Base-by-base conservation (phyloP, 2,888 invertebrate genomes). In the Coronaproctus castanopsis region DNA sequence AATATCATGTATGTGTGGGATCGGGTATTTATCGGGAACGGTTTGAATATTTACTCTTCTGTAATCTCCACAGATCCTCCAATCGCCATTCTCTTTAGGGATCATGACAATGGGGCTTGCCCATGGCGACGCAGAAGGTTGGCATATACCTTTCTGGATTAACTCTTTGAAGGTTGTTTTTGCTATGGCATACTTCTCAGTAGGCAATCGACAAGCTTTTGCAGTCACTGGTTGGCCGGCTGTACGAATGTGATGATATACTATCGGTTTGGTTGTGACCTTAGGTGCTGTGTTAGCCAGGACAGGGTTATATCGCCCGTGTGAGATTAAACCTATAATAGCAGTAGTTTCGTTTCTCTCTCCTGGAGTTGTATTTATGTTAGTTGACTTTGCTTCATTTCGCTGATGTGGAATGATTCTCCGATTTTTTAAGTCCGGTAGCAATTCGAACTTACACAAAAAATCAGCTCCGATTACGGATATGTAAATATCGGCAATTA, bases 121-220 rank as follows among this genome's bases (percentile, higher is more conserved):
- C 71, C 71, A 74, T 1, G 66, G 63, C 49, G 71, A 71, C 2
- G 67, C 68, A 0, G 72, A 73, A 0, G 71, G 72, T 2, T 71
- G 65, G 48, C 71, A 71, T 14, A 73, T 71, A 59, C 71, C 69
- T 2, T 64, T 60, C 51, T 66, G 57, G 8, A 69, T 24, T 67
- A 70, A 67, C 3, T 20, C 21, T 3, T 66, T 61, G 59, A 69
- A 70, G 52, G 69, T 67, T n/a, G 58, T 24, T 60, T 68, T 68
- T 0, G 70, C 70, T 3, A 65, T 70, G 1, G 67, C 65, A 1
- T 73, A 62, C 0, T 70, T 67, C 10, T 72, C 58, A 22, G 55
- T 55, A 52, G 24, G 50, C 24, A 53, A 50, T 49, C 56, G 48
- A 22, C 58, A 36, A 18, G 56, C 24, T 55, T 54, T 54, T 18